Conservation (phyloP, 2,797 vertebrate genomes). For the Semotilus atromaculatus region DNA sequence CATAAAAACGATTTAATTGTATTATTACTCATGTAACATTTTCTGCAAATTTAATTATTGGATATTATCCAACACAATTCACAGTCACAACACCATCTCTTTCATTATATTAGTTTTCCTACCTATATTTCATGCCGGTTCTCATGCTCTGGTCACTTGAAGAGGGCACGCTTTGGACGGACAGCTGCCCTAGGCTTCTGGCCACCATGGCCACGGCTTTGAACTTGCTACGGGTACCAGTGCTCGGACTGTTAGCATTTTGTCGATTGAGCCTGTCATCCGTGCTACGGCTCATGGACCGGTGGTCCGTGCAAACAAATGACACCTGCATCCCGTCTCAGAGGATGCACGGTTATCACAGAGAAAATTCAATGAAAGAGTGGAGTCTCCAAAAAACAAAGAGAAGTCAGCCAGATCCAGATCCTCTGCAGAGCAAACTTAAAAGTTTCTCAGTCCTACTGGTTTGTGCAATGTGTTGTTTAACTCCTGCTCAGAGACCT, state of each 20-base stretch:
- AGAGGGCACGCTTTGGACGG: conserved; percentile 85
- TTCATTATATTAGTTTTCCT: conserved; percentile 63
- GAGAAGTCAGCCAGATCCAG: not conserved
- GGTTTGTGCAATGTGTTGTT: not conserved
- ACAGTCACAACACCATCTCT: not conserved
- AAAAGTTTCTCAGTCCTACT: conserved; percentile 16
- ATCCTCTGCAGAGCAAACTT: conserved; percentile 17
- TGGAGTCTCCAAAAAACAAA: not conserved
- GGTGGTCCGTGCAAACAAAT: conserved; percentile 93
- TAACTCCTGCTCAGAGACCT: not conserved
- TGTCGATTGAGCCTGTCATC: conserved; percentile 91
- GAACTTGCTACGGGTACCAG: conserved; percentile 90
- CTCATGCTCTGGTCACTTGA: conserved; percentile 84
- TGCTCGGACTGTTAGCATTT: conserved; percentile 89
- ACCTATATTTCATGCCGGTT: conserved; percentile 98
- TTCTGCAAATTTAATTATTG: not conserved
- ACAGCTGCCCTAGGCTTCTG: conserved; percentile 93
- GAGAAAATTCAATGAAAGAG: not conserved
- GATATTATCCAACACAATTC: not conserved
- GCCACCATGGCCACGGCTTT: conserved; percentile 94
- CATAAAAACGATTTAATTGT: too few species aligned
- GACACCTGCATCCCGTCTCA: conserved; percentile 91
- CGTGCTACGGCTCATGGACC: conserved; percentile 89
- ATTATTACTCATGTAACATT: not conserved
- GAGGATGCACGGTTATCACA: conserved; percentile 58